Evolutionary conservation across 2,797 vertebrate genomes (phyloP).

Genomic region (Danio tinwini): DNA sequence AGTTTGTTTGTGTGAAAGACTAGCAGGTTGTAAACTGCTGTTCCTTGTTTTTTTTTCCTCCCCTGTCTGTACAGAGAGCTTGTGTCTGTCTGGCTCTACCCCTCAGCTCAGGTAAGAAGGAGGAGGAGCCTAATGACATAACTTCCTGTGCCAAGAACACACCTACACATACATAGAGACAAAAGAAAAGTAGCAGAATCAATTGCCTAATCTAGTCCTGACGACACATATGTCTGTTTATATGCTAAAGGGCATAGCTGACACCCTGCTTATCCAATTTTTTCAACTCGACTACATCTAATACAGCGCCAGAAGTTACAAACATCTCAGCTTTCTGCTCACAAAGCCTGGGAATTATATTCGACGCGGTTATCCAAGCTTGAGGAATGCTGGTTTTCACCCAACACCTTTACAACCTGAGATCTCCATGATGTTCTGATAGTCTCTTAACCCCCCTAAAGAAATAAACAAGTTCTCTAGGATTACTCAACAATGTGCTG

Average conservation of each 20-base stretch:
- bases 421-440: slow-evolving; percentile 42
- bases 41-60: slow-evolving; percentile 56
- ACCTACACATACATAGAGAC: not conserved
- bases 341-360: slow-evolving; percentile 7
- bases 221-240: slow-evolving; percentile 23
- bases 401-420: slow-evolving; percentile 23
- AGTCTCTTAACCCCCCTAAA: slow-evolving; percentile 13
- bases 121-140: slow-evolving; percentile 76
- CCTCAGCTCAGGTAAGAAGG: slow-evolving; percentile 77
- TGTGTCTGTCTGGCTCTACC: slow-evolving; percentile 63
- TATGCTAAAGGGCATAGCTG: not conserved
- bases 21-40: not conserved
- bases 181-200: not conserved
- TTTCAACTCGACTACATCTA: slow-evolving; percentile 19
- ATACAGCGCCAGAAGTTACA: slow-evolving; percentile 24
- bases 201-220: slow-evolving; percentile 15
- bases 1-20: not conserved
- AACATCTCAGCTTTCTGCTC: slow-evolving; percentile 32
- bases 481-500: slow-evolving; percentile 57
- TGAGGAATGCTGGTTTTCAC: slow-evolving; percentile 27
- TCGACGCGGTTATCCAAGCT: slow-evolving; percentile 31
- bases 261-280: not conserved
- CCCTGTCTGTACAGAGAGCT: slow-evolving; percentile 61
- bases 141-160: slow-evolving; percentile 72
- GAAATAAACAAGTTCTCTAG: slow-evolving; percentile 29